Conservation (phyloP, 2,113 vertebrate genomes). For the Leucopsar rothschildi region DNA sequence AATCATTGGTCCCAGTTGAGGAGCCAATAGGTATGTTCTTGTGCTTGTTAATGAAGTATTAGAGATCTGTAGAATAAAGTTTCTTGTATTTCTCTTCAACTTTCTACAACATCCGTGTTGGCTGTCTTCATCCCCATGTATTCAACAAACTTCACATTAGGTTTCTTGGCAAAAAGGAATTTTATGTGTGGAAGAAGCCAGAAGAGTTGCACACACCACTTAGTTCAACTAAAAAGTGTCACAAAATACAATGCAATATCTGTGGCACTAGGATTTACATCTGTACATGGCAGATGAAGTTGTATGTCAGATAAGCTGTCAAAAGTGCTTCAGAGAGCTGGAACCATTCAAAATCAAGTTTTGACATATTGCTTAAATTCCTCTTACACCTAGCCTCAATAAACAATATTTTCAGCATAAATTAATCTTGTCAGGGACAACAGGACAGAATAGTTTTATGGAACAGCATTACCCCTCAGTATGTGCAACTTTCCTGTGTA, state of each 20-base stretch:
- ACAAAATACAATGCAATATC: background rate
- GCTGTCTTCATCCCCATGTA: background rate
- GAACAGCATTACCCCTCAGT: accelerated
- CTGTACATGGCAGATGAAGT: background rate
- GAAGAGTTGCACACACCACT: background rate
- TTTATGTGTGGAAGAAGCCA: background rate
- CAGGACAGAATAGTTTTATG: background rate
- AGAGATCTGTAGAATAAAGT: background rate
- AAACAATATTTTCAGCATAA: background rate
- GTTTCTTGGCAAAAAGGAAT: background rate
- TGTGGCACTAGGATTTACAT: background rate
- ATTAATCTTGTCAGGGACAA: background rate
- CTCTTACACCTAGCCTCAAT: background rate
- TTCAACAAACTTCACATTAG: background rate
- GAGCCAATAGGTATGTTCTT: conserved; percentile 83
- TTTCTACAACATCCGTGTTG: background rate
- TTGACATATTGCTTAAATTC: background rate
- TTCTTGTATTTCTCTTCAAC: background rate
- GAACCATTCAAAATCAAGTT: background rate
- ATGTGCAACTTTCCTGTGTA: background rate
- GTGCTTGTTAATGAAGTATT: background rate
- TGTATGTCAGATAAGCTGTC: background rate
- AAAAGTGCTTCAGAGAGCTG: background rate
- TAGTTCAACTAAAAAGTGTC: background rate
- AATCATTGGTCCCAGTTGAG: conserved; percentile 86